These are phyloP conservation scores for Peucedramus taeniatus DNA, from an alignment of 2,113 vertebrate species.

Conservation along the genomic window DNA sequence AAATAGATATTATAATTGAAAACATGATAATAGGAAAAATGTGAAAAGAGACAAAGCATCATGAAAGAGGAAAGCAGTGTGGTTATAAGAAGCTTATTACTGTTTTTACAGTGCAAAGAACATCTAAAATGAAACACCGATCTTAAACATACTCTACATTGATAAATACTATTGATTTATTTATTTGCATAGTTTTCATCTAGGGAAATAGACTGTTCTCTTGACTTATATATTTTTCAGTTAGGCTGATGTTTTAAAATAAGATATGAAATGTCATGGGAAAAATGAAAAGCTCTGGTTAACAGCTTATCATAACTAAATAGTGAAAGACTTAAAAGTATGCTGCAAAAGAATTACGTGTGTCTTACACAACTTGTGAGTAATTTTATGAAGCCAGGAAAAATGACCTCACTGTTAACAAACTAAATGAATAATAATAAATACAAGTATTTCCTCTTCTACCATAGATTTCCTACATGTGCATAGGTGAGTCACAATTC, in stretches of 20 bases:
- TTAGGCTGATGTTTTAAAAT: background rate
- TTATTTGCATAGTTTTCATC: background rate
- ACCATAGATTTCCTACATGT: background rate
- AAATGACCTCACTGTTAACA: conserved; percentile 26
- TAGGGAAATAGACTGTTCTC: background rate
- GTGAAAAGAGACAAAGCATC: background rate
- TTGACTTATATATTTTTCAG: background rate
- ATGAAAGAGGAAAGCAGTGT: background rate
- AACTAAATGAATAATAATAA: conserved; percentile 16
- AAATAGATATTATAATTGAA: background rate
- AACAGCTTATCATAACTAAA: background rate
- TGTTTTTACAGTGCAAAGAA: background rate
- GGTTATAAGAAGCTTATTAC: background rate
- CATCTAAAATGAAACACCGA: background rate
- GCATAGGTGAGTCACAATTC: background rate
- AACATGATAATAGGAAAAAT: background rate
- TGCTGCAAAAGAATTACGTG: background rate
- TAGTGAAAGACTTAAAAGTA: background rate
- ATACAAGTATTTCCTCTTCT: background rate
- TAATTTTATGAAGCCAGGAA: conserved; percentile 11
- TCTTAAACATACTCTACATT: background rate
- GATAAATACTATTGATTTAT: background rate
- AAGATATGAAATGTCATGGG: background rate
- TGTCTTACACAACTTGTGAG: background rate
- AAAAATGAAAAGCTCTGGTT: background rate